Conservation (phyloP, 2,888 invertebrate genomes). For the Frankliniella intonsa region DNA sequence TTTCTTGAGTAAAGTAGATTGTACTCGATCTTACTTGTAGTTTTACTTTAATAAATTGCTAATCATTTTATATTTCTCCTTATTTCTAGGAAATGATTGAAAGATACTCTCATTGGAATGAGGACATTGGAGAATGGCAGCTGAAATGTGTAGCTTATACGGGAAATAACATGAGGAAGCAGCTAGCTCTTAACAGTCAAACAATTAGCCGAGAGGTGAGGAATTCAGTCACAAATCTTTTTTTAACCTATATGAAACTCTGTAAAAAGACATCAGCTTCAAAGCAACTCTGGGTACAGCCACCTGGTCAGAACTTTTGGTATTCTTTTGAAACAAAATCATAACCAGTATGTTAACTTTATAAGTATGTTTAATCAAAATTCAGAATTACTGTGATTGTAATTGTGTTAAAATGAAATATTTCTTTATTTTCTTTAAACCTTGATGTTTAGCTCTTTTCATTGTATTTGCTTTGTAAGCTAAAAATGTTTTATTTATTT, state of each 20-base stretch:
- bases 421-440: too few species aligned
- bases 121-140: conserved; percentile 98
- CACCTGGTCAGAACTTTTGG: conserved; percentile 29
- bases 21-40: not conserved
- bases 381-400: too few species aligned
- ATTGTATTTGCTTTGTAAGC: too few species aligned
- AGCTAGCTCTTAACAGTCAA: conserved; percentile 44
- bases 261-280: not conserved
- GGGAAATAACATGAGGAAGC: conserved; percentile 94
- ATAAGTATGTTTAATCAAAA: too few species aligned
- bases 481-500: too few species aligned
- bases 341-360: not conserved
- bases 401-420: too few species aligned
- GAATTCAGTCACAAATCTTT: not conserved
- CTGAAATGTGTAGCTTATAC: conserved; percentile 96
- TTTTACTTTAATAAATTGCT: conserved; percentile 31
- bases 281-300: not conserved
- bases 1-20: not conserved
- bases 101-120: conserved; percentile 92
- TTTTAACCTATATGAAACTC: not conserved
- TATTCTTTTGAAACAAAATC: conserved; percentile 36
- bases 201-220: conserved; percentile 37
- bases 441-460: too few species aligned
- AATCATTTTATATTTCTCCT: conserved; percentile 31
- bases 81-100: conserved; percentile 71